phyloP scores from a whole-genome alignment of 2,888 invertebrate species.

The Sipunculus nudus region DNA sequence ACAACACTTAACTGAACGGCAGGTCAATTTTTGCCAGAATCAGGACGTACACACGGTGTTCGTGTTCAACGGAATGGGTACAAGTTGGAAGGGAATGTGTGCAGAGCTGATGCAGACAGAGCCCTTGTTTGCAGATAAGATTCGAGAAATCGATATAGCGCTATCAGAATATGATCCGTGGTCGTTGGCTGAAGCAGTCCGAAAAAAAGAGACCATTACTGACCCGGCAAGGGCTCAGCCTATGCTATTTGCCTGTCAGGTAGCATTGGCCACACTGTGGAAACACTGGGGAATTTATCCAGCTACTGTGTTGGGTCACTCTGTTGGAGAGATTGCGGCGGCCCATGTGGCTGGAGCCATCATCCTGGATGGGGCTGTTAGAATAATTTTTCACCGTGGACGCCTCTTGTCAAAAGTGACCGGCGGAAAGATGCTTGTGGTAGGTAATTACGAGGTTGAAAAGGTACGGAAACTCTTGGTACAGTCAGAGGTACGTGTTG shows the following conservation, averaged over 20 bases:
- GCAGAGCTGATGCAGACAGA: constrained; percentile 36
- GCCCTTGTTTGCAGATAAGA: constrained; percentile 34
- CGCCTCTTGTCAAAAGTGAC: constrained; percentile 31
- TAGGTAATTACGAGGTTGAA: constrained; percentile 29
- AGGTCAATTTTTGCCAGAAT: too few relatives aligned
- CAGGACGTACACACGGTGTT: constrained; percentile 32
- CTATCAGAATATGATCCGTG: constrained; percentile 31
- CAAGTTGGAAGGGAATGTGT: constrained; percentile 52
- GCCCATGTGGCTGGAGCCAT: constrained; percentile 40
- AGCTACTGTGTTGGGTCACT: constrained; percentile 43
- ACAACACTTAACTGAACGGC: too few relatives aligned
- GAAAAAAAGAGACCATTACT: constrained; percentile 23
- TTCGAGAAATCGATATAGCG: constrained; percentile 37
- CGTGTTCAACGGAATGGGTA: constrained; percentile 54
- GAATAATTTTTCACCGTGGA: constrained; percentile 46
- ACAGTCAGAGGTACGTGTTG: constrained; percentile 14
- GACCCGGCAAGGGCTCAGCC: constrained; percentile 43
- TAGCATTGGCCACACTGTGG: constrained; percentile 38
- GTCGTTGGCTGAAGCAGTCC: constrained; percentile 34
- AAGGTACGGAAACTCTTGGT: constrained; percentile 24
- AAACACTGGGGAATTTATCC: constrained; percentile 37
- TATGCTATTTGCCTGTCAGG: constrained; percentile 46
- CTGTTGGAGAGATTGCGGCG: constrained; percentile 48
- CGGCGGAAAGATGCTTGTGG: constrained; percentile 47
- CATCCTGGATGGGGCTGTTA: constrained; percentile 42